phyloP scores from a whole-genome alignment of 2,797 vertebrate species.

The Protosalanx chinensis region DNA sequence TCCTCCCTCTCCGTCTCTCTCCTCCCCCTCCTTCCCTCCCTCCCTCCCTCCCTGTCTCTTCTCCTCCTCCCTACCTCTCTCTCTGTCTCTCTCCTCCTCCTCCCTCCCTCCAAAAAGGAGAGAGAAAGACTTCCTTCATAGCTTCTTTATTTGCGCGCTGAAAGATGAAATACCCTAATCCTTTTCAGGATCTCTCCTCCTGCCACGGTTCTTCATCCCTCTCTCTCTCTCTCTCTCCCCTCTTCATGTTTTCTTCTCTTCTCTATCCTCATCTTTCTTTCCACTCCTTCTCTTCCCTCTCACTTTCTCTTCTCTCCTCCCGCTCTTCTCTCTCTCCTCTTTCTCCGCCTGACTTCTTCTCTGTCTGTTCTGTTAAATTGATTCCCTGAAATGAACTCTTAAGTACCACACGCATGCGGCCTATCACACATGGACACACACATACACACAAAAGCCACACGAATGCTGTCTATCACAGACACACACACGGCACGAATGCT shows the following conservation, averaged over 20 bases:
- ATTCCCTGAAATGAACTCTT: not conserved
- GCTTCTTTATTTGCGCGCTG: conserved; percentile 50
- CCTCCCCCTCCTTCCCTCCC: not conserved
- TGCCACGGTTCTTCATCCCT: conserved; percentile 21
- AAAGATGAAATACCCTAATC: conserved; percentile 39
- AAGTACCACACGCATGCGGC: not conserved
- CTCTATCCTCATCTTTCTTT: no score
- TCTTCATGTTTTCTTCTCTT: not conserved
- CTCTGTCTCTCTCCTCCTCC: conserved; percentile 3
- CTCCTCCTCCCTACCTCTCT: not conserved
- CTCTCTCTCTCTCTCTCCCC: not conserved
- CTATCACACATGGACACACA: not conserved
- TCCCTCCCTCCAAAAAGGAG: not conserved
- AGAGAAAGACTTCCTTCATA: conserved; percentile 16
- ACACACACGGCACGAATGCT: not conserved
- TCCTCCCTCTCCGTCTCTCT: not conserved
- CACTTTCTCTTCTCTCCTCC: no score
- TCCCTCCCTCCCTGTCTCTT: not conserved
- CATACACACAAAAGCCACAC: conserved; percentile 1
- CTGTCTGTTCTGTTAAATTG: not conserved
- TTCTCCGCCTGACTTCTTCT: no score
- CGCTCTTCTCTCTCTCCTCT: no score
- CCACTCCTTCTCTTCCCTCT: no score
- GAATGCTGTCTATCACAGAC: not conserved
- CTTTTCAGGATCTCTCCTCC: conserved; percentile 3